Base-by-base conservation (phyloP, 2,113 vertebrate genomes). In the Notechis scutatus region DNA sequence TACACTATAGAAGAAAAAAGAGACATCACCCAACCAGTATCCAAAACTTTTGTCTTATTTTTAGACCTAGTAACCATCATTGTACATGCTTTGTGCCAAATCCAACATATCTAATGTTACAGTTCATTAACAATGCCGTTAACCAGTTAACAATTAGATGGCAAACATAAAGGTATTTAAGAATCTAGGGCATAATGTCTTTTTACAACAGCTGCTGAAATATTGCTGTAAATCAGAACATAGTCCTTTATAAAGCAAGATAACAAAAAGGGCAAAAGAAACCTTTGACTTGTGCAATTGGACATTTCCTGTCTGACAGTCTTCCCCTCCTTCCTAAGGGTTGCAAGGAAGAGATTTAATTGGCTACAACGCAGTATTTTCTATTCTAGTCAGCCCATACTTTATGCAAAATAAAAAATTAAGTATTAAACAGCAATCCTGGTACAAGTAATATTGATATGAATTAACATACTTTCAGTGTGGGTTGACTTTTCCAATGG, bases 51-150 rank as follows among this genome's bases (percentile, higher is more conserved):
- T 97, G 97, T 96, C 96, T 97, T 97, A 96, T 96, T 97, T 97
- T 96, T 97, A 93, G 96, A 96, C 94, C 96, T 95, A 93, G 96
- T 96, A 97, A 97, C 97, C 97, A 90, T 97, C 97, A 97, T 97
- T 97, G 97, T 98, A 97, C 96, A 93, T 97, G 98, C 98, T 98
- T 97, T 98, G 98, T 98, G 98, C 98, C 96, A 97, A 98, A 97
- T 96, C 98, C 98, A 97, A 97, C 96, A 23, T 90, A 92, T 94
- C 96, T 95, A 92, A 87, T 93, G 94, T 94, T 93, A 88, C 92
- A 94, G 94, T 96, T 96, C 93, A 21, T 56, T 4, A 88, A 29
- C 5, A 92, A 24, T 57, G 15, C 11, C 11, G 10, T 64, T 61
- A 12, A 4, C 6, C 55, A 59, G 7, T 88, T 64, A 95, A 39